A percentile compares a stretch with the other conserved stretches of the same genome.
Evolutionary conservation across 2,888 invertebrate species (phyloP).

Genomic region (Lingula anatina): DNA sequence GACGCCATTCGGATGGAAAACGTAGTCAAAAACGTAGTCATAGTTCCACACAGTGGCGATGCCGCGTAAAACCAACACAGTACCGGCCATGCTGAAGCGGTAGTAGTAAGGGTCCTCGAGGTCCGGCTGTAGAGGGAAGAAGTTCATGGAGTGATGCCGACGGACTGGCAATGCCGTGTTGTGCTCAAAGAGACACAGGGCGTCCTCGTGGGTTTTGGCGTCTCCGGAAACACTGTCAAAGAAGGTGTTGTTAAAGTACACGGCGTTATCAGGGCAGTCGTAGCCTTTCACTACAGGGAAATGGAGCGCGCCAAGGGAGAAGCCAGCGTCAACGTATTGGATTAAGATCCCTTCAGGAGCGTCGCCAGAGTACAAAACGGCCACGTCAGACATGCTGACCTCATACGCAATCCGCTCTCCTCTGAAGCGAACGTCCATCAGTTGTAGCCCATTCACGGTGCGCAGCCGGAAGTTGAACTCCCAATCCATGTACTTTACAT

Average conservation of each 20-base stretch:
- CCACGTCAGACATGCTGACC: constrained; percentile 35
- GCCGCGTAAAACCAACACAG: constrained; percentile 29
- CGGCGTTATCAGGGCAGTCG: constrained; percentile 40
- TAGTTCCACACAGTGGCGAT: constrained; percentile 32
- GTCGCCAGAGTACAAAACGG: constrained; percentile 33
- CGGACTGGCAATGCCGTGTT: constrained; percentile 31
- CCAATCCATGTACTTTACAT: constrained; percentile 40
- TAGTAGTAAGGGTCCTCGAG: constrained; percentile 14
- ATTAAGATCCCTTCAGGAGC: constrained; percentile 33
- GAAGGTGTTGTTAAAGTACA: constrained; percentile 27
- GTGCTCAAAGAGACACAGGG: constrained; percentile 40
- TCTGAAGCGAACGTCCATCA: constrained; percentile 34
- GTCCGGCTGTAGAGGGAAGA: constrained; percentile 27
- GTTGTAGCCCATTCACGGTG: constrained; percentile 27
- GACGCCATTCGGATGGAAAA: constrained; percentile 37
- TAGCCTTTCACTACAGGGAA: constrained; percentile 36
- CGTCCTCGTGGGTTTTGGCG: constrained; percentile 18
- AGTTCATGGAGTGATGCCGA: constrained; percentile 26
- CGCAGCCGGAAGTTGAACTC: constrained; percentile 33
- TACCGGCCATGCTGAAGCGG: constrained; percentile 28
- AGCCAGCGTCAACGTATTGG: constrained; percentile 36
- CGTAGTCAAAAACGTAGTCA: constrained; percentile 41
- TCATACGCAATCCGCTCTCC: constrained; percentile 38
- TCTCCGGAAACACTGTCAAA: constrained; percentile 21
- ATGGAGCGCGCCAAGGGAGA: constrained; percentile 31